Base-by-base conservation (phyloP, 2,113 vertebrate genomes). In the Pollimyrus isidori region DNA sequence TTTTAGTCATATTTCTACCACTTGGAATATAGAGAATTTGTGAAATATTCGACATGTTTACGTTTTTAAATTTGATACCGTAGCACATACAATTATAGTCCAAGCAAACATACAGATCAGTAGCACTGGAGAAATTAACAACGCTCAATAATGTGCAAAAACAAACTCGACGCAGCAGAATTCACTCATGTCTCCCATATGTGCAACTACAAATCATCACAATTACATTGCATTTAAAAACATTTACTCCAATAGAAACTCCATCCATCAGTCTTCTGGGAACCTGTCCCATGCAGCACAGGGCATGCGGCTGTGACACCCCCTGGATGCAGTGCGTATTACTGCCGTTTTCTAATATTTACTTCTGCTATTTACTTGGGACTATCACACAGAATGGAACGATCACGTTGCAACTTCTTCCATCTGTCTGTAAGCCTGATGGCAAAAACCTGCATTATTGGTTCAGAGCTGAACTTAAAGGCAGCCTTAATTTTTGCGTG, bases 391-490 rank as follows among this genome's bases (percentile, higher is more conserved):
- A 19, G 7, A 4, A 10, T 84, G 82, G 21, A 46, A 21, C 6
- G 5, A 45, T 48, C 46, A n/a, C 21, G 23, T 84, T 48, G 21
- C 49, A 42, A 23, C 73, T 53, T 35, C 30, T 56, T 19, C 1
- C 5, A 50, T 23, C 48, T 46, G 6, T 46, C 88, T 80, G 17
- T 11, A 45, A 35, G 89, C 89, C 91, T 92, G 89, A 90, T 89
- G 35, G 46, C 88, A 91, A 93, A 95, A 95, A 95, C 94, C 92
- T 92, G 91, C 87, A 26, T 91, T 94, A 95, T 95, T 93, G 94
- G 94, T 95, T 93, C 94, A 93, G 94, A 92, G 94, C 91, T 95
- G 94, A 95, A 92, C 94, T 95, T 94, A 95, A 94, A 93, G 93
- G 92, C 93, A 94, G 93, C 93, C 95, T 94, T 93, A 93, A 95